Evolutionary conservation across 2,797 vertebrate species (phyloP), one percentile per base, ranked within the genome.

Genomic region (Iguana delicatissima): DNA sequence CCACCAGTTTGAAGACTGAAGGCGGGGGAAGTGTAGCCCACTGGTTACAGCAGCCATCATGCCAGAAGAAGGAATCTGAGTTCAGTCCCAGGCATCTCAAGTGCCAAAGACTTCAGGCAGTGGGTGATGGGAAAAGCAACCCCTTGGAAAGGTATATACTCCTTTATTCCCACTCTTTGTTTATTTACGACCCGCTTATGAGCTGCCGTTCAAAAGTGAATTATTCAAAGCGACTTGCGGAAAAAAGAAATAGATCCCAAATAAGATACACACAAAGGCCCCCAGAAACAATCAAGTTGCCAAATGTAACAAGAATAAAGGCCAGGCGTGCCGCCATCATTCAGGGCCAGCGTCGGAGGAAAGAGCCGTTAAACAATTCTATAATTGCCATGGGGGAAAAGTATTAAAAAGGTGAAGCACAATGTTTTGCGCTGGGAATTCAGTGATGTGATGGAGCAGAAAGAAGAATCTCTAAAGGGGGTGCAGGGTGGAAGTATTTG

Each of bases 321-420:
- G 42, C 38, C 26, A 22, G 9, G 16, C 32, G 32, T 4, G 9
- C 32, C 20, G 22, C 73, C 74, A 46, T 64, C 38, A 87, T 50
- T 87, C 86, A 87, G 46, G 46, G n/a, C 74, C 86, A 64, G 57
- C 26, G 6, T 7, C 26, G 12, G 55, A 64, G 74, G 42, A 29
- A 79, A 57, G 26, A 64, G 38, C 86, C 46, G 29, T 87, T 87
- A 64, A 87, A 77, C 79, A 50, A 64, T 32, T 10, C 74, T 64
- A 29, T n/a, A 64, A 64, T 79, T 59, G 12, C 74, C 16, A 79
- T 1, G 1, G 69, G 10, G 57, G 85, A 35, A 9, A 62, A 62
- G 59, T 20, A 62, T 22, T 46, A 35, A 16, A 35, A 62, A 46
- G 29, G 26, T 9, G 5, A 64, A 64, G 57, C 2, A n/a, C 22